Evolutionary conservation across 2,797 vertebrate genomes (phyloP), one percentile per base, ranked within the genome.

Genomic region (Danio tinwini): DNA sequence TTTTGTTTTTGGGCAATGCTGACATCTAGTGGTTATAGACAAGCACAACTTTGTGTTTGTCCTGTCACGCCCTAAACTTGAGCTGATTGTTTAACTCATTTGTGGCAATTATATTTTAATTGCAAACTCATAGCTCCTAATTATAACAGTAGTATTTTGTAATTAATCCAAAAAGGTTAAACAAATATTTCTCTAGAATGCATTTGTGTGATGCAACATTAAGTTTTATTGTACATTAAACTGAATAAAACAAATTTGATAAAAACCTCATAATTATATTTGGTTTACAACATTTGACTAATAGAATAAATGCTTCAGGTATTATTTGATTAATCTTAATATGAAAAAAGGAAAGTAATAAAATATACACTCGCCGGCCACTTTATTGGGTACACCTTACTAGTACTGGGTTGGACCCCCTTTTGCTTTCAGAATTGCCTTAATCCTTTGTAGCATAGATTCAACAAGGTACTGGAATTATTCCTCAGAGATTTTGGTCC

Each of bases 11-110:
- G 73, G 83, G 5, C 5, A 86, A 87, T 55, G 76, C 53, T 84
- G 90, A 83, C 90, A 87, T 87, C 92, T 91, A 70, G 89, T 88
- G 91, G 84, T 63, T 73, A 58, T 6, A 59, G 2, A 58, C 17
- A 4, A 6, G 1, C 5, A 45, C 61, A 45, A 11, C 53, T 64
- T 86, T 69, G 71, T 37, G 45, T 37, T 19, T 40, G 52, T 12
- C 11, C 14, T 37, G 12, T 21, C 19, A 73, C 21, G 8, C 13
- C 40, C n/a, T 58, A 17, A 19, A 14, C 37, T 1, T 59, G 52
- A 16, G 6, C 40, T 53, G n/a, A 37, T 21, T 64, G 44, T 49
- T 11, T 13, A 19, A 74, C 29, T 29, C 29, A 29, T 29, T 1
- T 29, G 29, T 3, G 1, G 29, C 29, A 29, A 29, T 1, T 29